Base-by-base conservation (phyloP, 2,797 vertebrate species). In the Tapirus indicus region DNA sequence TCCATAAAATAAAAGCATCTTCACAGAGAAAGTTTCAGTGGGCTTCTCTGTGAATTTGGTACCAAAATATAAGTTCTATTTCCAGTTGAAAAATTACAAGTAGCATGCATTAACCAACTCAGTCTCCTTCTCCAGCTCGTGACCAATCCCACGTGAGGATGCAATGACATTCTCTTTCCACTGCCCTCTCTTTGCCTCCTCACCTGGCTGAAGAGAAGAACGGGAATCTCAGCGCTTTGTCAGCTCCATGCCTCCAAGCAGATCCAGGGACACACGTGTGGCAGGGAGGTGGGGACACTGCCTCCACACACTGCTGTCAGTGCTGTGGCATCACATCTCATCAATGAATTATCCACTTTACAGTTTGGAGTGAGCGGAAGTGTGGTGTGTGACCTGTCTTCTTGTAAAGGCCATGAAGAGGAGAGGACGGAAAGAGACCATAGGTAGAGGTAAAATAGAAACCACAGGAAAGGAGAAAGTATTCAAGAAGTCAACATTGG, bases 141-240 rank as follows among this genome's bases (percentile, higher is more conserved):
- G 21, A n/a, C n/a, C 29, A 29, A 41, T 10, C 20, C 23, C 52
- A 4, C 18, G 23, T 5, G 66, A 83, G 72, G 17, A 13, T 1
- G n/a, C 6, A 5, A 1, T 8, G 7, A 6, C 14, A 44, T 27
- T 8, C 56, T 23, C 16, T 60, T 47, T 21, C 7, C 25, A 20
- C 1, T 0, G 29, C 44, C 68, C 13, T 1, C 18, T 60, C 23
- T 4, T n/a, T 1, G 0, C 2, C 12, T 49, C 25, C 10, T 13
- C 72, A 16, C 6, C 32, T 62, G 25, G 25, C 44, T 49, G 72
- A 35, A 23, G 32, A n/a, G 20, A 6, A 35, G 27, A 56, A 11
- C 1, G 7, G 12, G 85, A 0, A 5, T 27, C 44, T 38, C 1
- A 2, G 21, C 16, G 12, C 11, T 9, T 32, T 32, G 13, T 27